These are phyloP conservation scores for Odontothrips loti DNA, from an alignment of 2,888 invertebrate genomes.

Conservation along the genomic window DNA sequence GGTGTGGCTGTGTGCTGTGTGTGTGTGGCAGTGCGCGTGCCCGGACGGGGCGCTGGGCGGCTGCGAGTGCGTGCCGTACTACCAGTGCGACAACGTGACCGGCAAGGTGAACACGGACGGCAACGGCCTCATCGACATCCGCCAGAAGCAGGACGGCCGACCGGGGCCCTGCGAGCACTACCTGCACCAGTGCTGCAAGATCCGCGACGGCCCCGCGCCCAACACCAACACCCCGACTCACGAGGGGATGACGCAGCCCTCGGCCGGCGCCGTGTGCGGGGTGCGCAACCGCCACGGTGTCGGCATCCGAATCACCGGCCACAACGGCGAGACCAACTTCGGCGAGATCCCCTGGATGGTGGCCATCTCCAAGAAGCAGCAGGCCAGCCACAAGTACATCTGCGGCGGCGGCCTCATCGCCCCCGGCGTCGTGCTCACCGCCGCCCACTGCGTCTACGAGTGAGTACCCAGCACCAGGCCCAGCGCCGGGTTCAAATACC, in stretches of 20 bases:
- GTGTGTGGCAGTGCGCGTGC: background rate
- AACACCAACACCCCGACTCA: slow-evolving; percentile 37
- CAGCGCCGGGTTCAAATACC: no score
- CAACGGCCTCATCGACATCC: slow-evolving; percentile 68
- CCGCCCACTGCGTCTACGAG: slow-evolving; percentile 68
- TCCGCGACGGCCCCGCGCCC: background rate
- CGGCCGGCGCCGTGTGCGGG: slow-evolving; percentile 57
- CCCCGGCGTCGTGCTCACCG: slow-evolving; percentile 69
- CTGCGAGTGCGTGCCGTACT: slow-evolving; percentile 74
- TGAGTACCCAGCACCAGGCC: no score
- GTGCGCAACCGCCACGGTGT: slow-evolving; percentile 68
- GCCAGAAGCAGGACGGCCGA: slow-evolving; percentile 44
- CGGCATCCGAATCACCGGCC: slow-evolving; percentile 62
- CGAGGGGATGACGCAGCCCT: slow-evolving; percentile 39
- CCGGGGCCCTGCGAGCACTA: slow-evolving; percentile 36
- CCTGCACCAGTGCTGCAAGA: slow-evolving; percentile 34
- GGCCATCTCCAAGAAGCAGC: slow-evolving; percentile 59
- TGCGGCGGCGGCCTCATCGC: slow-evolving; percentile 80
- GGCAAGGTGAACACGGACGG: slow-evolving; percentile 66
- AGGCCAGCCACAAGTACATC: slow-evolving; percentile 57
- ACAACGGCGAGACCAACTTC: slow-evolving; percentile 61
- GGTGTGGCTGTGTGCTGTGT: background rate
- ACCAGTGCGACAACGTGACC: slow-evolving; percentile 64
- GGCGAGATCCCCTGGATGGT: slow-evolving; percentile 85
- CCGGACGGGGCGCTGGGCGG: slow-evolving; percentile 36